Conservation (phyloP, 2,888 invertebrate species). For the Clusia tigrina region DNA sequence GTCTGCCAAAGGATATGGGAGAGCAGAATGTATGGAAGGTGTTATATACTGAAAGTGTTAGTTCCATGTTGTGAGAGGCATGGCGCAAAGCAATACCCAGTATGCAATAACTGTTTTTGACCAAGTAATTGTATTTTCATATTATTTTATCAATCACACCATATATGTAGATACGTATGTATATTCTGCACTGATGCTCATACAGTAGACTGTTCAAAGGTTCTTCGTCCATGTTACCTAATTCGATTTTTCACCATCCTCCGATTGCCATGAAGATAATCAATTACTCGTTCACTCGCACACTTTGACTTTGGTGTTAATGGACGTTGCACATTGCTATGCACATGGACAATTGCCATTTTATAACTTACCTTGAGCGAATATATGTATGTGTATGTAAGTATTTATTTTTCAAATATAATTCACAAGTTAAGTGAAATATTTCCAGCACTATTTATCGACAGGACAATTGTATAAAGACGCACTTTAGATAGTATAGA, state of each 20-base stretch:
- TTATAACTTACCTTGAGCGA: neutral
- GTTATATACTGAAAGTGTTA: no score
- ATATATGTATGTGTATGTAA: no score
- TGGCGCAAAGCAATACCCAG: no score
- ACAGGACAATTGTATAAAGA: neutral
- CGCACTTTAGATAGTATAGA: neutral
- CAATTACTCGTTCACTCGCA: neutral
- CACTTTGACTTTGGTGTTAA: neutral
- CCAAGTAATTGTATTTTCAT: no score
- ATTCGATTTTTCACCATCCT: conserved; percentile 38
- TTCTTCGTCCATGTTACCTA: conserved; percentile 5
- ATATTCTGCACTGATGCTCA: no score
- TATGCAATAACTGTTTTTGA: no score
- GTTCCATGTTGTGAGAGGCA: no score
- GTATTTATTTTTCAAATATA: neutral
- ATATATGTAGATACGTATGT: no score
- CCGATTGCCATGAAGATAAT: neutral
- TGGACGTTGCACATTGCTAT: neutral
- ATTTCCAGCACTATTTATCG: neutral
- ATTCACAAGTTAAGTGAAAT: neutral
- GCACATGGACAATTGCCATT: neutral
- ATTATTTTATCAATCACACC: no score
- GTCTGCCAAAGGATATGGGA: neutral
- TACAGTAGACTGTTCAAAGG: neutral
- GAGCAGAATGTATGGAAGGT: no score